phyloP scores from a whole-genome alignment of 1,140 invertebrate genomes.

The Brachionus rotundiformis region DNA sequence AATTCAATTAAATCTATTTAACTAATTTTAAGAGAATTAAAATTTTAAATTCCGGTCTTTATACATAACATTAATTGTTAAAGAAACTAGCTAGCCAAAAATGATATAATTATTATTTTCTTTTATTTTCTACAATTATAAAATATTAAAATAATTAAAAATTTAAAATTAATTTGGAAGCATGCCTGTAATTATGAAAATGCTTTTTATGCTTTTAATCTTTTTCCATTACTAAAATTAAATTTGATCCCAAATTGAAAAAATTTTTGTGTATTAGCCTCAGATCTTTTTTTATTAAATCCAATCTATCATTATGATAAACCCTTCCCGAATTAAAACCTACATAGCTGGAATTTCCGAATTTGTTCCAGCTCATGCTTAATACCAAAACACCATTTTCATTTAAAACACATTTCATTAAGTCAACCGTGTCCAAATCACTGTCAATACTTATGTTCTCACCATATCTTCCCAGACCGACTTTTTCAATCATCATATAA shows the following conservation, averaged over 20 bases:
- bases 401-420: neutral
- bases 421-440: neutral
- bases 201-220: too few species aligned
- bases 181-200: too few species aligned
- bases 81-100: too few species aligned
- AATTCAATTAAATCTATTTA: too few species aligned
- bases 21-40: too few species aligned
- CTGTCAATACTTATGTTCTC: conserved; percentile 1
- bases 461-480: neutral
- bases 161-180: too few species aligned
- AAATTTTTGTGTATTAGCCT: neutral
- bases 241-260: neutral
- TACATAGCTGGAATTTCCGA: neutral
- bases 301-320: neutral
- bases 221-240: conserved; percentile 13
- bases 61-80: too few species aligned
- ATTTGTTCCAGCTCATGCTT: conserved; percentile 1
- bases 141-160: too few species aligned
- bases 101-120: too few species aligned
- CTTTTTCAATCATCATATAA: conserved; percentile 20
- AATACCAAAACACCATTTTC: neutral
- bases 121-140: too few species aligned
- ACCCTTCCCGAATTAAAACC: neutral
- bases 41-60: too few species aligned
- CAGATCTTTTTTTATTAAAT: neutral